Percentiles rank a stretch among this genome's conserved stretches.
Evolutionary conservation across 2,113 vertebrate species (phyloP).

Genomic region (Coturnix japonica): DNA sequence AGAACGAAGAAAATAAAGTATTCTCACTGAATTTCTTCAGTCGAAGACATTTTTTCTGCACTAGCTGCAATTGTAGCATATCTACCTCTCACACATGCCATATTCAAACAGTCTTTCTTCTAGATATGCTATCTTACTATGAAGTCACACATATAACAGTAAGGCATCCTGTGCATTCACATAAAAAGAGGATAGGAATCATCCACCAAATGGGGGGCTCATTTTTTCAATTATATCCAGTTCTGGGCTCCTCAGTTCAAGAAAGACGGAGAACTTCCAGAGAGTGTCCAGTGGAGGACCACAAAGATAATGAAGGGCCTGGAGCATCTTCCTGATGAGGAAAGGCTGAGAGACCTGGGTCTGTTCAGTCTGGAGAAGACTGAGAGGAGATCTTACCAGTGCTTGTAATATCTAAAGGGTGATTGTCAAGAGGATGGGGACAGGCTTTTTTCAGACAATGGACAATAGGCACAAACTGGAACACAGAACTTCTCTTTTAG

Average conservation of each 20-base stretch:
- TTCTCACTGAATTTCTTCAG: neutral
- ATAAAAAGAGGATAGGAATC: neutral
- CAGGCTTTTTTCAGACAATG: neutral
- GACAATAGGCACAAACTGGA: neutral
- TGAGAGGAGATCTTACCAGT: neutral
- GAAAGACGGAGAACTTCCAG: neutral
- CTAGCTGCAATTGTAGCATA: neutral
- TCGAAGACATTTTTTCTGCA: neutral
- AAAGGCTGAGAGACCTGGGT: neutral
- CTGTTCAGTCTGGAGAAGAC: neutral
- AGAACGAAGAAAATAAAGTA: neutral
- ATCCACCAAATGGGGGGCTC: neutral
- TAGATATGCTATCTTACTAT: neutral
- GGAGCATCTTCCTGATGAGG: neutral
- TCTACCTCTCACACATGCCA: accelerated
- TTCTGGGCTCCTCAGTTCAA: neutral
- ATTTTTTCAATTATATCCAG: neutral
- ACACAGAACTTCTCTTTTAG: neutral
- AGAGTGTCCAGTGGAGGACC: neutral
- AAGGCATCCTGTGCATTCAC: neutral
- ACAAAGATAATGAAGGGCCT: neutral
- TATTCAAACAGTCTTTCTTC: neutral
- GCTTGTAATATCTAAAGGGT: neutral
- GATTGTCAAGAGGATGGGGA: neutral
- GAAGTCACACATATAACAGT: neutral